A percentile compares a stretch with the other conserved stretches of the same genome.
phyloP scores from a whole-genome alignment of 2,888 invertebrate species.

The Eupithecia insigniata region DNA sequence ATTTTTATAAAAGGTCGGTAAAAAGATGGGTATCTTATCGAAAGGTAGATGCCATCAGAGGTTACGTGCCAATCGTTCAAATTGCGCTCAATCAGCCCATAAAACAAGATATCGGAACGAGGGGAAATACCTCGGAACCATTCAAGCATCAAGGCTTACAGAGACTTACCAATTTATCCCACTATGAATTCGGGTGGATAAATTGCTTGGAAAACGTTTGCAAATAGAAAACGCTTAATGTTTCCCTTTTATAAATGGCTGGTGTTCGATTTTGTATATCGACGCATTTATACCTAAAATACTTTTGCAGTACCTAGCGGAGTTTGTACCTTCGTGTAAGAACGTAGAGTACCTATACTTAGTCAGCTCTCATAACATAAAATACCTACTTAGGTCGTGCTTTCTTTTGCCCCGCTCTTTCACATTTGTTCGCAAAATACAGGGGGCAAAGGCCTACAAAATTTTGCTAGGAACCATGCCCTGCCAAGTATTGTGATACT shows the following conservation, averaged over 20 bases:
- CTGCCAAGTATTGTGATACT: background rate
- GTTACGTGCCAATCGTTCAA: slow-evolving; percentile 69
- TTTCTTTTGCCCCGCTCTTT: no score
- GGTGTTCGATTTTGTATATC: slow-evolving; percentile 1
- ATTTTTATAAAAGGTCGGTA: slow-evolving; percentile 43
- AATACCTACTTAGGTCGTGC: no score
- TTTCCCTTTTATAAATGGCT: background rate
- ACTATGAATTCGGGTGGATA: slow-evolving; percentile 30
- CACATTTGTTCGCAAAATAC: background rate
- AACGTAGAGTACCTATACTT: background rate
- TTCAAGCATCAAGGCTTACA: slow-evolving; percentile 49
- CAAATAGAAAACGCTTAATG: slow-evolving; percentile 25
- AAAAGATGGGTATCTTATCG: slow-evolving; percentile 54
- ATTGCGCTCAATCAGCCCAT: slow-evolving; percentile 66
- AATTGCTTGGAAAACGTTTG: slow-evolving; percentile 29
- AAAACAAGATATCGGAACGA: slow-evolving; percentile 56
- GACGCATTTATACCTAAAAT: background rate
- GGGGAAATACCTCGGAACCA: slow-evolving; percentile 53
- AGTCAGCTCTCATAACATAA: background rate
- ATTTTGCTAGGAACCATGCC: background rate
- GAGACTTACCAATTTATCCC: slow-evolving; percentile 32
- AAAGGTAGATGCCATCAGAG: slow-evolving; percentile 58
- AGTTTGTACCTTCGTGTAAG: background rate
- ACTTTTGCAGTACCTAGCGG: background rate
- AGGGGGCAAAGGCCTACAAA: background rate